Percentiles rank a stretch among this genome's conserved stretches.
These are phyloP conservation scores for Aramus guarauna DNA, from an alignment of 2,113 vertebrate species.

Conservation along the genomic window DNA sequence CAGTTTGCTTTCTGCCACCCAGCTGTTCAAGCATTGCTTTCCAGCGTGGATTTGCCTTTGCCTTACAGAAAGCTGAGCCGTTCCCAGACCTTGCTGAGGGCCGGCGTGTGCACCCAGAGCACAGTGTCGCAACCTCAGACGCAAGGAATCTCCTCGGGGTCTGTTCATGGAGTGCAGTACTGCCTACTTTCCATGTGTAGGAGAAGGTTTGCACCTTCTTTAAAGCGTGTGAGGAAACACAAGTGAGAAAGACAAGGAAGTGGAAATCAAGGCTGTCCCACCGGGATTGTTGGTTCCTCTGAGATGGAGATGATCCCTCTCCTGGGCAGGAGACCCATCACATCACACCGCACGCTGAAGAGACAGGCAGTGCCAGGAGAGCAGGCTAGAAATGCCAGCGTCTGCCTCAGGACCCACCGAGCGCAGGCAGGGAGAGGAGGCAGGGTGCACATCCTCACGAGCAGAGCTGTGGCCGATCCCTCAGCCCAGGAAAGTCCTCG, in stretches of 20 bases:
- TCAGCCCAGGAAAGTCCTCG: neutral
- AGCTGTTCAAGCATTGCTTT: neutral
- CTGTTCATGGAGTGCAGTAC: neutral
- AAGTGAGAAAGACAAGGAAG: neutral
- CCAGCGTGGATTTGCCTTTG: neutral
- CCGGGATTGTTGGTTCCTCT: neutral
- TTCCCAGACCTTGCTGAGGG: neutral
- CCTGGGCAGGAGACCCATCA: neutral
- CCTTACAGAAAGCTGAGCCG: neutral
- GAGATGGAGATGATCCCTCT: neutral
- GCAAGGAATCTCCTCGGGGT: neutral
- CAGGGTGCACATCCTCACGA: conserved; percentile 36
- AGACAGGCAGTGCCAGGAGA: neutral
- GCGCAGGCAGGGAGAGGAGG: conserved; percentile 19
- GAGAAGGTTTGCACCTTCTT: neutral
- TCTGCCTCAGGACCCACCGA: neutral
- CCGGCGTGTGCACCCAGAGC: neutral
- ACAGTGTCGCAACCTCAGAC: neutral
- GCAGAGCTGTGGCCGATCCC: neutral
- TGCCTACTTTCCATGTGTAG: neutral
- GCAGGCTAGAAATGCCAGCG: fast-evolving
- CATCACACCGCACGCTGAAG: neutral
- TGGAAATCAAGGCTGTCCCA: neutral
- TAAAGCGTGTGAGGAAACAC: neutral
- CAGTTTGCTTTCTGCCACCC: neutral